These are phyloP conservation scores for Latrodectus elegans DNA, from an alignment of 2,888 invertebrate genomes.

Conservation along the genomic window DNA sequence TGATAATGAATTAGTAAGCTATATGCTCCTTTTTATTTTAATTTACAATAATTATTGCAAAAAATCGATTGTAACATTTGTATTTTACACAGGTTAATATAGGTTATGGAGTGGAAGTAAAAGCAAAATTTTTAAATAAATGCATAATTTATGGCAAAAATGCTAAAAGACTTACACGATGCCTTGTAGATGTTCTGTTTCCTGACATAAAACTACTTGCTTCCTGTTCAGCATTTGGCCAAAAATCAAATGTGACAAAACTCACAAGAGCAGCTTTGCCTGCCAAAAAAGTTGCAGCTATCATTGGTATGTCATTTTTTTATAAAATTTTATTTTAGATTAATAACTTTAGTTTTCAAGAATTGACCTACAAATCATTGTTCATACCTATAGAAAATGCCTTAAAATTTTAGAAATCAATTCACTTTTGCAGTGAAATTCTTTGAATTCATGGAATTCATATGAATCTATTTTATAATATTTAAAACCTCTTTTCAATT, in stretches of 20 bases:
- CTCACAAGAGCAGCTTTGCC: slow-evolving; percentile 58
- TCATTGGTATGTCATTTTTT: slow-evolving; percentile 42
- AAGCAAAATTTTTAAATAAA: slow-evolving; percentile 43
- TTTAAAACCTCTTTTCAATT: too few species aligned
- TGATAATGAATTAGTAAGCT: slow-evolving; percentile 53
- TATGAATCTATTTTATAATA: too few species aligned
- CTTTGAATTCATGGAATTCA: too few species aligned
- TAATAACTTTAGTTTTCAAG: not conserved
- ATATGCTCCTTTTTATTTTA: not conserved
- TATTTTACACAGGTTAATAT: slow-evolving; percentile 39
- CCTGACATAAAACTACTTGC: slow-evolving; percentile 50
- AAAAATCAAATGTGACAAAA: slow-evolving; percentile 59
- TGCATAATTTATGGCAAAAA: slow-evolving; percentile 52
- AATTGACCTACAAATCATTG: too few species aligned
- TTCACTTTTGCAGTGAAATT: too few species aligned
- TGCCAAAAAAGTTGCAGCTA: slow-evolving; percentile 37
- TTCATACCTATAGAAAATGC: too few species aligned
- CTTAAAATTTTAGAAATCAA: too few species aligned
- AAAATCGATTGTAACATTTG: not conserved
- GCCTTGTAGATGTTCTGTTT: slow-evolving; percentile 54
- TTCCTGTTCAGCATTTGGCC: slow-evolving; percentile 55
- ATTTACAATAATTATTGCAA: not conserved
- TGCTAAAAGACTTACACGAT: slow-evolving; percentile 43
- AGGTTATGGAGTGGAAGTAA: slow-evolving; percentile 48
- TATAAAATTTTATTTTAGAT: not conserved